These are phyloP conservation scores for Ifrita kowaldi DNA, from an alignment of 2,113 vertebrate genomes.

Conservation along the genomic window DNA sequence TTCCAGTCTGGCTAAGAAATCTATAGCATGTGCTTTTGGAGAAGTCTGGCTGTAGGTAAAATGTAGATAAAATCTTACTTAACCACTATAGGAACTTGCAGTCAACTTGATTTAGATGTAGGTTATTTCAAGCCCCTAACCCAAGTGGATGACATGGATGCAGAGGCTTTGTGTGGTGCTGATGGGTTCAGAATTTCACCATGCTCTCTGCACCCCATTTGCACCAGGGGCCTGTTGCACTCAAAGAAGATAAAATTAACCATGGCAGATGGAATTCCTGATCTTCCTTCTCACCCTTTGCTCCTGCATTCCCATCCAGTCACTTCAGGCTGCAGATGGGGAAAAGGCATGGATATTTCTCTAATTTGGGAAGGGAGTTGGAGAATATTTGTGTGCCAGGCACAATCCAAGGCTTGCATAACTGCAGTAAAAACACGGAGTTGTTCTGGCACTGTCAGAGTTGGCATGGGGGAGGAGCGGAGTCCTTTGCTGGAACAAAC, in stretches of 20 bases:
- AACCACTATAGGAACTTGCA: background rate
- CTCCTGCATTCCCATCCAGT: background rate
- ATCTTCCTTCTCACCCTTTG: background rate
- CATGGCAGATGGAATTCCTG: background rate
- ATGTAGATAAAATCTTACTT: background rate
- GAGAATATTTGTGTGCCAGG: background rate
- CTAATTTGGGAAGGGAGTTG: background rate
- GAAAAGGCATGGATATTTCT: background rate
- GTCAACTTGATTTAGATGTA: background rate
- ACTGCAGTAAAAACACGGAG: background rate
- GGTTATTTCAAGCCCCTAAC: background rate
- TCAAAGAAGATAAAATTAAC: background rate
- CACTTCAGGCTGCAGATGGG: background rate
- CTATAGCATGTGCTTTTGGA: background rate
- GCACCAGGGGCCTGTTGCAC: background rate
- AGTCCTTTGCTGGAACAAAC: background rate
- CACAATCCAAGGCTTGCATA: background rate
- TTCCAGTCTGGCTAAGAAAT: background rate
- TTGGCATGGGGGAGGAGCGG: background rate
- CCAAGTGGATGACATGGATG: background rate
- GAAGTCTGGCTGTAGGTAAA: background rate
- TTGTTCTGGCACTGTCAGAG: background rate
- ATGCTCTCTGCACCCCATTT: background rate
- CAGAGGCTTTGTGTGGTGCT: background rate
- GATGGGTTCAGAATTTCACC: background rate